phyloP scores from a whole-genome alignment of 2,888 invertebrate genomes.

The Tenthredo scrophulariae region DNA sequence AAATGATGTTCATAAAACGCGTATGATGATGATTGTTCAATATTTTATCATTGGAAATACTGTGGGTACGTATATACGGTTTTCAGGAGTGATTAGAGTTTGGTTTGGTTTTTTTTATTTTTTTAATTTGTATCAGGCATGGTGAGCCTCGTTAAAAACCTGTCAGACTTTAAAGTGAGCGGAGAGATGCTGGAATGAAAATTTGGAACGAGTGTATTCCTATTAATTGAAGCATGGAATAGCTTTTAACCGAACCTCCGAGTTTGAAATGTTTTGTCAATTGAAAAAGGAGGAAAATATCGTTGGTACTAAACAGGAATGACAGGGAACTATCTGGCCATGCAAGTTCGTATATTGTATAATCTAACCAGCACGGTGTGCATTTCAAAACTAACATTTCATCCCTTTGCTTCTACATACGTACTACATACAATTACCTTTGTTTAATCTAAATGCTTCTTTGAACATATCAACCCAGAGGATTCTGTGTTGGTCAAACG shows the following conservation, averaged over 20 bases:
- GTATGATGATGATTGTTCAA: not conserved
- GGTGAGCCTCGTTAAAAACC: slow-evolving; percentile 24
- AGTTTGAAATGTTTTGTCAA: slow-evolving; percentile 41
- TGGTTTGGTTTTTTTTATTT: not conserved
- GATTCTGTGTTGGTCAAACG: slow-evolving; percentile 16
- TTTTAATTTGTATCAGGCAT: not conserved
- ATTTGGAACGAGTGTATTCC: slow-evolving; percentile 23
- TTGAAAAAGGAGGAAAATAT: slow-evolving; percentile 16
- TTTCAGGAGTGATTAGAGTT: not conserved
- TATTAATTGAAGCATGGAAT: slow-evolving; percentile 49
- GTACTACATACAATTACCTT: slow-evolving; percentile 20
- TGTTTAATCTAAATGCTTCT: slow-evolving; percentile 28
- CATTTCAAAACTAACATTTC: not conserved
- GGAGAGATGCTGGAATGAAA: not conserved
- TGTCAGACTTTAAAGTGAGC: slow-evolving; percentile 20
- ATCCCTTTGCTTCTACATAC: slow-evolving; percentile 25
- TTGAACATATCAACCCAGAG: slow-evolving; percentile 21
- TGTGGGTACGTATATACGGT: not conserved
- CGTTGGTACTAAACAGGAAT: slow-evolving; percentile 6
- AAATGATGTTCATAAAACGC: not conserved
- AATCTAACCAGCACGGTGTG: slow-evolving; percentile 23
- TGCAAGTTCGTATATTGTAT: not conserved
- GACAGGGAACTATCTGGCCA: not conserved
- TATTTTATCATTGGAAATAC: not conserved
- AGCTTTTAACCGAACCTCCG: slow-evolving; percentile 36